Evolutionary conservation across 2,888 invertebrate species (phyloP), one percentile per base, ranked within the genome.

Genomic region (Ferrisia virgata): DNA sequence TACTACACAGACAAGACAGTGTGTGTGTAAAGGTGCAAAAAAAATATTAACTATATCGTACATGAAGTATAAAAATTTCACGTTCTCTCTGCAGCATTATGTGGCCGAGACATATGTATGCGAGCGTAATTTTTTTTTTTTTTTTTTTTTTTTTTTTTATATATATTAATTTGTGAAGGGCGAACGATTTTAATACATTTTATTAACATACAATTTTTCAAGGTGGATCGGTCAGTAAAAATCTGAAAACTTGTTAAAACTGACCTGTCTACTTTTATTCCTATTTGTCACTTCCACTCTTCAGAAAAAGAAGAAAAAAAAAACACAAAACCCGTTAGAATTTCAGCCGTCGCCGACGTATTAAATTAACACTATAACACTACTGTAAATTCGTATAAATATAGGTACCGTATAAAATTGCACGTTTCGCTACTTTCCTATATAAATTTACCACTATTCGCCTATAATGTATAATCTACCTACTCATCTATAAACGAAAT

Each of bases 231-330:
- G 72, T 72, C 83, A 83, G 83, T 83, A 72, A 83, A 64, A 64
- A 40, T 39, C 40, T 13, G 33, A 28, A 82, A 43, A 83, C 72
- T 43, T 15, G 33, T 69, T 83, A 72, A 83, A 76, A 83, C 83
- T 83, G 83, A 83, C 83, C 83, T 83, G 83, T 83, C 83, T 72
- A 72, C 83, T 83, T 83, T 69, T 81, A 72, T 83, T 83, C 83
- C 72, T 72, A 39, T 72, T 76, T 76, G 83, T 83, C 53, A 81
- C 81, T 58, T 53, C 53, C 36, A 81, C 47, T 53, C 81, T 53
- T 28, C 28, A 11, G 9, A 31, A 40, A 18, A 47, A n/a, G n/a
- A n/a, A n/a, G n/a, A n/a, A n/a, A n/a, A n/a, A 36, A 36, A 22
- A 36, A 36, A 36, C 36, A 8, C 13, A 15, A 79, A 43, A 79